Percentiles rank a stretch among this genome's conserved stretches.
Evolutionary conservation across 2,888 invertebrate genomes (phyloP).

Genomic region (Lacanobia wlatinum): DNA sequence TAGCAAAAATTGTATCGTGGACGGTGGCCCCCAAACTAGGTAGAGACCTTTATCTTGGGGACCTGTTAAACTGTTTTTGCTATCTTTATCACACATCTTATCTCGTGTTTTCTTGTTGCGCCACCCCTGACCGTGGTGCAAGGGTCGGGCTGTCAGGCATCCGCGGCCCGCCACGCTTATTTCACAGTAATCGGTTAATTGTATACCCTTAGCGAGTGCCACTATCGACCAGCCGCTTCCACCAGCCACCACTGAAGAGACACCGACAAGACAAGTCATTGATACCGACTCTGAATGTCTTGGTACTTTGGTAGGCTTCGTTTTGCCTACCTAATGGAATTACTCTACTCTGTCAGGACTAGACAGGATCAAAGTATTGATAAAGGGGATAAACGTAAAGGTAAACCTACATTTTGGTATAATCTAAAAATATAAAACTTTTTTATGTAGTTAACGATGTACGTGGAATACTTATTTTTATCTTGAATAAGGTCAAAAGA

Average conservation of each 20-base stretch:
- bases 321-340: no score
- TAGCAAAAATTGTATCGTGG: no score
- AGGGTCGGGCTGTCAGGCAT: slow-evolving; percentile 78
- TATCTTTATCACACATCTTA: not conserved
- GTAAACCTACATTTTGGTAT: not conserved
- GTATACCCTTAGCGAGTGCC: slow-evolving; percentile 79
- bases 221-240: slow-evolving; percentile 49
- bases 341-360: no score
- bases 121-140: slow-evolving; percentile 64
- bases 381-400: no score
- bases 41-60: no score
- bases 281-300: slow-evolving; percentile 1
- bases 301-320: not conserved
- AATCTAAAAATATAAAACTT: not conserved
- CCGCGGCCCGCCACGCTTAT: slow-evolving; percentile 80
- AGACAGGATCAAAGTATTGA: no score
- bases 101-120: not conserved
- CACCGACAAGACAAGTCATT: not conserved
- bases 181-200: slow-evolving; percentile 86
- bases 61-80: not conserved
- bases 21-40: no score
- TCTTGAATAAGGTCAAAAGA: not conserved
- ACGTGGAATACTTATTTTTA: not conserved
- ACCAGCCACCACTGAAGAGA: slow-evolving; percentile 1
- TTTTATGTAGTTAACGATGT: not conserved